Percentiles rank a stretch among this genome's conserved stretches.
Evolutionary conservation across 2,113 vertebrate genomes (phyloP).

Genomic region (Labeo catla): DNA sequence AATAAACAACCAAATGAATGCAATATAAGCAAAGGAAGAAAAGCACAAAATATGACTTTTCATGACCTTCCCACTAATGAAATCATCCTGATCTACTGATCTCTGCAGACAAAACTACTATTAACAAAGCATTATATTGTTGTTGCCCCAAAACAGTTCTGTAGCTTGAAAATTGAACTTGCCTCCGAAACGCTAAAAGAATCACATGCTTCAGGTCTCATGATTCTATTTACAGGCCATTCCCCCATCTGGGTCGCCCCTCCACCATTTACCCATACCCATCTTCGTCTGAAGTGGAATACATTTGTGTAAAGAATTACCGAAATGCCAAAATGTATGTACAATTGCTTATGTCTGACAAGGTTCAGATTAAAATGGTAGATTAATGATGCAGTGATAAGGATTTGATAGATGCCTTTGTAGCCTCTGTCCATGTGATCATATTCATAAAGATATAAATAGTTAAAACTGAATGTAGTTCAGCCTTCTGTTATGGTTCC

Average conservation of each 20-base stretch:
- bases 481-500: not conserved
- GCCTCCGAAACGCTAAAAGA: constrained; percentile 30
- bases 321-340: not conserved
- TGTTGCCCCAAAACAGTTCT: not conserved
- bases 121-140: constrained; percentile 12
- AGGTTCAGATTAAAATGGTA: not conserved
- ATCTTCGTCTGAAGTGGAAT: not conserved
- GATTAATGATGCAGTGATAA: not conserved
- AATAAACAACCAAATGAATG: not conserved
- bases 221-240: constrained; percentile 52
- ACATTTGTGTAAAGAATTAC: not conserved
- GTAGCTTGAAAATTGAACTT: constrained; percentile 39
- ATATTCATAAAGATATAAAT: not conserved
- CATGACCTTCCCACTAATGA: not conserved
- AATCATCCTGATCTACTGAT: not conserved
- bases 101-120: not conserved
- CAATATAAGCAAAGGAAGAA: not conserved
- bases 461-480: not conserved
- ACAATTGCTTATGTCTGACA: not conserved
- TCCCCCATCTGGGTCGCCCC: constrained; percentile 17
- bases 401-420: not conserved
- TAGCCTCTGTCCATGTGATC: not conserved
- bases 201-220: constrained; percentile 53
- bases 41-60: not conserved
- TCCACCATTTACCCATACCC: not conserved